Evolutionary conservation across 2,113 vertebrate species (phyloP), one percentile per base, ranked within the genome.

Genomic region (Pygoscelis adeliae): DNA sequence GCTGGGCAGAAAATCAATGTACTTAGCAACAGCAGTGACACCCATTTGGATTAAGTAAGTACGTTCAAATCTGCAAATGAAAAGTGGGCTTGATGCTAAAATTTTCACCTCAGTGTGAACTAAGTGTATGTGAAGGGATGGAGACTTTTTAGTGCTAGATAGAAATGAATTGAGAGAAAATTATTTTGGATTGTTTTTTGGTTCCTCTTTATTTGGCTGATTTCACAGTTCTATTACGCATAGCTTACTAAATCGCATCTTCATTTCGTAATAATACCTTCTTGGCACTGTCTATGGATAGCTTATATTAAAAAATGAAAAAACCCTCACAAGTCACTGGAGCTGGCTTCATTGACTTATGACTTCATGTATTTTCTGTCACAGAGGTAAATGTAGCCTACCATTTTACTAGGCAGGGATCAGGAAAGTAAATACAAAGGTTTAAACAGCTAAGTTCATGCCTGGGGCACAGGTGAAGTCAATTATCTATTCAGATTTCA

Each of bases 1-100:
- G 76, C 84, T 72, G 76, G 76, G 78, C 82, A 96, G 92, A 97
- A 97, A 95, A 96, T 93, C 96, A 79, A 87, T 91, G 65, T 17
- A 62, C 65, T 95, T 92, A 91, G 36, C 46, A 71, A 58, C 22
- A 86, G 23, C 55, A 82, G 53, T 76, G 85, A 63, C 46, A 79
- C 30, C 34, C 52, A 29, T 90, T 90, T 95, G 53, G 62, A 91
- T 90, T 69, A 96, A 76, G 15, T 19, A 87, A 87, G 13, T 38
- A 42, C 29, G 34, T 46, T 95, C 49, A 90, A 71, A 95, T 89
- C 56, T 73, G 62, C 72, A 84, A 93, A 80, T 73, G 32, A 89
- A 86, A 90, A 93, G 63, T 52, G 15, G 38, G 7, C 30, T 85
- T 19, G 66, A 78, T 58, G 38, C 4, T 92, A 77, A 84, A 87